phyloP scores from a whole-genome alignment of 2,797 vertebrate genomes.

The Holocentrus rufus region DNA sequence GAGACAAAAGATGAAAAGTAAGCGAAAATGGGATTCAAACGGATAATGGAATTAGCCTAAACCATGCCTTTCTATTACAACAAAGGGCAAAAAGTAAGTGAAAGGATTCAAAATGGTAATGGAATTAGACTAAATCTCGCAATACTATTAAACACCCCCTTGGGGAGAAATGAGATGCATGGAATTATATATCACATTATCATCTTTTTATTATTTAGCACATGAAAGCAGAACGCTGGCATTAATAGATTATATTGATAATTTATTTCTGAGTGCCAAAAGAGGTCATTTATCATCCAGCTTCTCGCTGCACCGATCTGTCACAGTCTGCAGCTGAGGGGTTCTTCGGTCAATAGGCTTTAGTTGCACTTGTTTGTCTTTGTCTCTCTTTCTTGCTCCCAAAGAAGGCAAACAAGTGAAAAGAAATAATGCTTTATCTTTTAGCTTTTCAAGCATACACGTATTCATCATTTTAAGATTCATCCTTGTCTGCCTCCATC shows the following conservation, averaged over 20 bases:
- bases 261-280: slow-evolving; percentile 49
- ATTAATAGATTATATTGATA: slow-evolving; percentile 67
- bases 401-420: slow-evolving; percentile 22
- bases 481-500: neutral
- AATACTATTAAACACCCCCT: slow-evolving; percentile 50
- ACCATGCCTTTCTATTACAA: slow-evolving; percentile 52
- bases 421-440: slow-evolving; percentile 10
- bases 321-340: slow-evolving; percentile 54
- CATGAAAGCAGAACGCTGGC: slow-evolving; percentile 63
- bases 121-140: slow-evolving; percentile 63
- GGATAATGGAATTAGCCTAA: slow-evolving; percentile 59
- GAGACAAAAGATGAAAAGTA: slow-evolving; percentile 58
- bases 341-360: slow-evolving; percentile 21
- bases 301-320: slow-evolving; percentile 43
- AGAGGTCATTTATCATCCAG: slow-evolving; percentile 60
- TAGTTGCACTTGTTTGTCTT: slow-evolving; percentile 3
- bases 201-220: slow-evolving; percentile 67
- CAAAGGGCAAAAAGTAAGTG: slow-evolving; percentile 42
- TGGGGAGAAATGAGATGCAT: slow-evolving; percentile 46
- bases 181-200: slow-evolving; percentile 61
- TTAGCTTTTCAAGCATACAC: neutral
- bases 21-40: slow-evolving; percentile 49
- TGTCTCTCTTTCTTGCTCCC: slow-evolving; percentile 11
- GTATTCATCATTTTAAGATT: slow-evolving; percentile 21
- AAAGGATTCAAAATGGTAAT: slow-evolving; percentile 51